Base-by-base conservation (phyloP, 2,113 vertebrate species). In the Eubucco bourcierii region DNA sequence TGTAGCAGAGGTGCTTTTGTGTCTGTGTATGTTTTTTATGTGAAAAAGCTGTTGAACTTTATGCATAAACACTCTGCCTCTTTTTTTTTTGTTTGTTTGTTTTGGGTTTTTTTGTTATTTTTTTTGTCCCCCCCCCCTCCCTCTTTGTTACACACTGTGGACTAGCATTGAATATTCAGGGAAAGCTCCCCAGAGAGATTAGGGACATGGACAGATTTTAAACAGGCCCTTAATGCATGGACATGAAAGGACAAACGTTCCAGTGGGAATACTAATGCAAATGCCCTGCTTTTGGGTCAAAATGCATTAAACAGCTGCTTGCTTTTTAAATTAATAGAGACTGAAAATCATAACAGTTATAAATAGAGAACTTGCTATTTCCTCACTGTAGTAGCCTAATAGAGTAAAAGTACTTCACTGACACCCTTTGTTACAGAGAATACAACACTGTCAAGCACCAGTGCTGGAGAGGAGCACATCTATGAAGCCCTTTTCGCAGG, bases 141-240 rank as follows among this genome's bases (percentile, higher is more conserved):
- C n/a, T n/a, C n/a, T 94, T 92, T 88, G 87, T 93, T 88, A 58
- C 47, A 74, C 64, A 7, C 56, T 80, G 17, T 87, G 59, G 52
- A 72, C 79, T 84, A 68, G 80, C 34, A 61, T 50, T 96, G 93
- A 96, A 94, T 95, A 96, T 94, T 93, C 94, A 97, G 91, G 68
- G 79, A 71, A 82, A 82, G 87, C 70, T 93, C 90, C 74, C 91
- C 58, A 74, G 71, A 77, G 93, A 93, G 94, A 96, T 95, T 88
- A 96, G 83, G 85, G 84, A 72, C 92, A 95, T 24, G 64, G 80
- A 55, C 90, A 94, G 87, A 93, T 94, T 96, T 96, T 91, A 93
- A 94, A 94, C 76, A 76, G 71, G 76, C 58, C 68, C 47, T 70
- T 92, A 94, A 96, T 92, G 82, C 82, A 66, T 46, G 82, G 87